Conservation (phyloP, 2,888 invertebrate species). For the Drosophila neotestacea region DNA sequence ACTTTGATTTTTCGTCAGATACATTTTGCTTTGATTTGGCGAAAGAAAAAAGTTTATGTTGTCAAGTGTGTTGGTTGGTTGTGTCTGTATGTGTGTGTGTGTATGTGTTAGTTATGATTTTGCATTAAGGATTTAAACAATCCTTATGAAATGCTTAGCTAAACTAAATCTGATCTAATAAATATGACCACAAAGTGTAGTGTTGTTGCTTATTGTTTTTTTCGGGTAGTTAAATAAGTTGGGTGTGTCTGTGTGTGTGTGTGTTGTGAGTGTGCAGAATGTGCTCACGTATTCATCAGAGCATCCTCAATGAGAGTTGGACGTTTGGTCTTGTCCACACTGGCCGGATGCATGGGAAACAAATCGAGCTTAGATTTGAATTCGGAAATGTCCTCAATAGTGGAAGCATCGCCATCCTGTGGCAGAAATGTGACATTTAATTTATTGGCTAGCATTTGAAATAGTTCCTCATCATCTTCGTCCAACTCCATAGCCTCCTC, state of each 20-base stretch:
- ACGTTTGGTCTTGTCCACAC: conserved; percentile 43
- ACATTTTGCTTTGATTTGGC: conserved; percentile 3
- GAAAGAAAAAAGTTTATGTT: conserved; percentile 12
- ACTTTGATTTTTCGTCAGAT: conserved; percentile 29
- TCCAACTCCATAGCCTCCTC: conserved; percentile 41
- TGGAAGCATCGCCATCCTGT: conserved; percentile 71
- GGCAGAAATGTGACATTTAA: conserved; percentile 75
- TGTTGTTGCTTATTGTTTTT: not conserved
- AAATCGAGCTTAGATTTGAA: conserved; percentile 81
- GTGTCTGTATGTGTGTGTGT: not conserved
- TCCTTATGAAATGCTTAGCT: conserved; percentile 19
- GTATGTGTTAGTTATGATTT: not conserved
- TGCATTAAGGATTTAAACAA: conserved; percentile 10
- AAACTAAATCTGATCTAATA: conserved; percentile 1
- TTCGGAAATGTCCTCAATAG: conserved; percentile 78
- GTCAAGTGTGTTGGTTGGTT: conserved; percentile 8
- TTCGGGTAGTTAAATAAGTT: conserved; percentile 21
- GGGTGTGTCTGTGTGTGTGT: conserved; percentile 3
- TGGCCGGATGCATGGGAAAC: conserved; percentile 77
- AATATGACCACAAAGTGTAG: conserved; percentile 6
- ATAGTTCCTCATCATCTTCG: conserved; percentile 58
- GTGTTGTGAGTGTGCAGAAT: not conserved
- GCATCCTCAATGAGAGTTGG: conserved; percentile 36
- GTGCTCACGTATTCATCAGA: conserved; percentile 44
- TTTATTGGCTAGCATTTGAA: conserved; percentile 73